Percentiles rank a stretch among this genome's conserved stretches.
These are phyloP conservation scores for Drosophila rubida DNA, from an alignment of 2,888 invertebrate genomes.

Conservation along the genomic window DNA sequence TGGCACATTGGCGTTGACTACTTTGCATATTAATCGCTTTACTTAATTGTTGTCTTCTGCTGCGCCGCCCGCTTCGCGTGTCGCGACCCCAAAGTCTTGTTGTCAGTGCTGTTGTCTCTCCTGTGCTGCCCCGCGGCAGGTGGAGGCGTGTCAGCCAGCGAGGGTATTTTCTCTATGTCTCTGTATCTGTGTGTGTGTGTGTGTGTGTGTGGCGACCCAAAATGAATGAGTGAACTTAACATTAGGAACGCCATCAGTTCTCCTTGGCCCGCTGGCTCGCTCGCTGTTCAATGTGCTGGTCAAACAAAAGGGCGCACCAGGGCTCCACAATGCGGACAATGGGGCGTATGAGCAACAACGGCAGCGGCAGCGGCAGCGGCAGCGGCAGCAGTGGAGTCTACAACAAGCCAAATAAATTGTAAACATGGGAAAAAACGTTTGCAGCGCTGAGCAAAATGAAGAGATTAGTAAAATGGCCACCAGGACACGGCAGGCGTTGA, in stretches of 20 bases:
- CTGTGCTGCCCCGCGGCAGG: not conserved
- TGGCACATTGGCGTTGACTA: slow-evolving; percentile 58
- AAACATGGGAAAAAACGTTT: slow-evolving; percentile 67
- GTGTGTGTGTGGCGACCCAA: slow-evolving; percentile 32
- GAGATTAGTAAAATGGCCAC: slow-evolving; percentile 79
- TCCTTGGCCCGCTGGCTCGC: not conserved
- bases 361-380: slow-evolving; percentile 13
- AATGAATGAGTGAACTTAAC: slow-evolving; percentile 69
- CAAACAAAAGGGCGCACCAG: slow-evolving; percentile 50
- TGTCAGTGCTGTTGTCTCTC: not conserved
- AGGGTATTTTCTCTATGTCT: no score
- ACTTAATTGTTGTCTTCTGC: slow-evolving; percentile 67
- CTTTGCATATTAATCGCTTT: slow-evolving; percentile 78
- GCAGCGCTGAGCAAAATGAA: slow-evolving; percentile 65
- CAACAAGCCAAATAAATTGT: slow-evolving; percentile 72
- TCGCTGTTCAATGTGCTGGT: slow-evolving; percentile 27
- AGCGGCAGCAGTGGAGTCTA: slow-evolving; percentile 18
- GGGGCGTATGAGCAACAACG: slow-evolving; percentile 69
- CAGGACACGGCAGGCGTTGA: slow-evolving; percentile 50
- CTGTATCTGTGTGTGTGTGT: no score
- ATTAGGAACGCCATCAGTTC: slow-evolving; percentile 53
- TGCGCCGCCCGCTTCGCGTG: not conserved
- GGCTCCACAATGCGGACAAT: slow-evolving; percentile 54
- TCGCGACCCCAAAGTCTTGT: slow-evolving; percentile 14
- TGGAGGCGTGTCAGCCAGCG: slow-evolving; percentile 7